Evolutionary conservation across 1,140 invertebrate genomes (phyloP), one percentile per base, ranked within the genome.

Genomic region (Antheraea pernyi): DNA sequence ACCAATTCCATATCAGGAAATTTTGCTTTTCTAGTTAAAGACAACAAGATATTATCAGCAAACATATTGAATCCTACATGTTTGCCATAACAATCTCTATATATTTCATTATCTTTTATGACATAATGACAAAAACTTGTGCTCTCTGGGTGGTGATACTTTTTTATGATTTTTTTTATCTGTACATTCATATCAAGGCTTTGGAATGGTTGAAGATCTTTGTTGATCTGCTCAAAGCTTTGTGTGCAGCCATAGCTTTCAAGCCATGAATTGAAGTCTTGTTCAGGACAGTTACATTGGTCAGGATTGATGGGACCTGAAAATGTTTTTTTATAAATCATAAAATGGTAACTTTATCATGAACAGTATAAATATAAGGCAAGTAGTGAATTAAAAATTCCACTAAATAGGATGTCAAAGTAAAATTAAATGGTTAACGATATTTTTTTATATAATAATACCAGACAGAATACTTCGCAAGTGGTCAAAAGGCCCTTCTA

Each of bases 31-130:
- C 97, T 93, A 11, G 95, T 87, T 16, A 99, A 82, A 0, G 97
- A 98, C 36, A 98, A 85, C 19, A 99, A 92, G 72, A 98, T 96
- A 64, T 95, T 95, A 93, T 99, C 98, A 88, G 97, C 95, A 92
- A 99, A 99, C 95, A 98, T 98, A 88, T 98, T 98, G 86, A 99
- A 99, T 13, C 97, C 98, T n/a, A 98, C 95, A 93, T 99, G 96
- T 92, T 98, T 95, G 19, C 98, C 98, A 93, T 98, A 98, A 83
- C 98, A 99, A 79, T 96, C 95, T 79, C 98, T 94, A 88, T 97
- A 97, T 78, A 99, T 93, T 95, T 96, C 87, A 89, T 99, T 99
- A 77, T 96, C 88, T 85, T 97, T 96, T 2, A 99, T 93, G 39
- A 96, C 94, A 93, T 99, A 99, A 87, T 98, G 97, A 86, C 98